A percentile compares a stretch with the other conserved stretches of the same genome.
These are phyloP conservation scores for Conchocele bisecta DNA, from an alignment of 2,888 invertebrate species.

Conservation along the genomic window DNA sequence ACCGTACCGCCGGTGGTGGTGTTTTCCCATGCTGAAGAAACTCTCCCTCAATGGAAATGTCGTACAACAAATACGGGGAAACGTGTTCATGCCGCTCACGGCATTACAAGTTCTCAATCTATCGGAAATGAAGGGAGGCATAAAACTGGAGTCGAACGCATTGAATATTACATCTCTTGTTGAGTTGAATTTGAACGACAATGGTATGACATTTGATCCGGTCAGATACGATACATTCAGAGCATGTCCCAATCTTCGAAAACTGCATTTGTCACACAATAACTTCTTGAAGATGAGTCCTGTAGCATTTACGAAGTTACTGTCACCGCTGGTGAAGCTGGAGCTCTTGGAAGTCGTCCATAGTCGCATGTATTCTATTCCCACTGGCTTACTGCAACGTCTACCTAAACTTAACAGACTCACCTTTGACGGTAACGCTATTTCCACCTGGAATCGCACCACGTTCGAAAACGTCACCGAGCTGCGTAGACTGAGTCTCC, in stretches of 20 bases:
- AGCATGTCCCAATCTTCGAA: no score
- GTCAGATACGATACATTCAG: no score
- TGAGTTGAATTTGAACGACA: neutral
- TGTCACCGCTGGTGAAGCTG: slow-evolving; percentile 13
- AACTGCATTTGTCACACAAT: no score
- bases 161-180: neutral
- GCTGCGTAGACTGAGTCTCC: neutral
- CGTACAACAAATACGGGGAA: neutral
- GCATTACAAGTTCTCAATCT: neutral
- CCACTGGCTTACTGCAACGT: neutral
- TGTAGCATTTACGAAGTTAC: neutral
- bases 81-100: neutral
- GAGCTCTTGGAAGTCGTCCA: no score
- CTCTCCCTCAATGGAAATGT: neutral
- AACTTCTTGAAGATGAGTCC: no score
- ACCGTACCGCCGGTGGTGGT: neutral
- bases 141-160: neutral
- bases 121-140: neutral
- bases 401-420: neutral
- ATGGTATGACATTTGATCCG: neutral
- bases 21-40: neutral
- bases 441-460: neutral
- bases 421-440: slow-evolving; percentile 3
- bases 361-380: neutral
- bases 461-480: neutral